Base-by-base conservation (phyloP, 2,113 vertebrate species). In the Heterocephalus glaber region DNA sequence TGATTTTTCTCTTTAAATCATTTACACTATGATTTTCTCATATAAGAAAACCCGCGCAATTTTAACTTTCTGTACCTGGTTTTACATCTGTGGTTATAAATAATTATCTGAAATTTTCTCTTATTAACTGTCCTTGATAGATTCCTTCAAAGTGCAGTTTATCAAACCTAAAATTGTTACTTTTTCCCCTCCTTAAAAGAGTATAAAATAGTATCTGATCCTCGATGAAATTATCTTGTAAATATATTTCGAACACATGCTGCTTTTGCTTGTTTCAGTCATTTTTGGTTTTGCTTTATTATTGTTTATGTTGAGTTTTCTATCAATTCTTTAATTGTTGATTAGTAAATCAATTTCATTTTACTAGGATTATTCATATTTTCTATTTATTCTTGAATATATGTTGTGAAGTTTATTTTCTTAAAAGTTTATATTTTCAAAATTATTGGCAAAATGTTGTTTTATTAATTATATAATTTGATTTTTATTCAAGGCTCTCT, bases 151-250 rank as follows among this genome's bases (percentile, higher is more conserved):
- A 3, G 12, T 72, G 49, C 33, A 61, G 44, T 13, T 90, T 93
- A 90, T 11, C 20, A 82, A 86, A 87, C 68, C 10, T 33, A 88
- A 94, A 96, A 84, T 68, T 76, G 33, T 86, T 68, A 89, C n/a
- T 72, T 92, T 82, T 86, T 76, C 30, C 83, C 10, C n/a, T 72
- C 22, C 82, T 92, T 92, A 54, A 17, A 79, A 84, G 9, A 58
- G 0, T 58, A 1, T 56, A 19, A 88, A 80, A 86, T 72, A 56
- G 16, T 54, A 56, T 90, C 30, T 49, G 63, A 68, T 0, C 1
- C 12, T 68, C 79, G 49, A 90, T 20, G 47, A 49, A 49, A 49
- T 70, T 92, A 65, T 82, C 28, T 56, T 30, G 0, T 44, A 68
- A 85, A 41, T 30, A 68, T 22, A 70, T 26, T 91, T 58, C 63